Percentiles rank a stretch among this genome's conserved stretches.
These are phyloP conservation scores for Pseudotriccus pelzelni DNA, from an alignment of 2,797 vertebrate genomes.

Conservation along the genomic window DNA sequence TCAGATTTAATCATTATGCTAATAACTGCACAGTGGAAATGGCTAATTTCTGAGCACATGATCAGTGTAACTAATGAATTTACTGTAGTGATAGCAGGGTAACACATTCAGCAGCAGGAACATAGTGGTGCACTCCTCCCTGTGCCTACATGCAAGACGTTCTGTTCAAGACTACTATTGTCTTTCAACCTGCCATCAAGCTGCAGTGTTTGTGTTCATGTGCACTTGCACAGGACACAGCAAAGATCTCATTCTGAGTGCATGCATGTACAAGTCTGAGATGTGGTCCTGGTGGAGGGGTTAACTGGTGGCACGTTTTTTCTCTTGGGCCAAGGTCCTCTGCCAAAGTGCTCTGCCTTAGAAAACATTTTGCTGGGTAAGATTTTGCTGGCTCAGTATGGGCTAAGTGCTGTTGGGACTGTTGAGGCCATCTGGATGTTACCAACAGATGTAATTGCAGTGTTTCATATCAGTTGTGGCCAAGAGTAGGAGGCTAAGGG, in stretches of 20 bases:
- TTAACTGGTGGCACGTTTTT: neutral
- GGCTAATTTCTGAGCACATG: neutral
- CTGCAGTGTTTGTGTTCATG: neutral
- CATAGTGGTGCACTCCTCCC: neutral
- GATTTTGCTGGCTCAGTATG: neutral
- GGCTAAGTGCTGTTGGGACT: neutral
- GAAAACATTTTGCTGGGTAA: neutral
- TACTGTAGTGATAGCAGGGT: neutral
- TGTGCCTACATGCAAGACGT: neutral
- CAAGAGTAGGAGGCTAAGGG: neutral
- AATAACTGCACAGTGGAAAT: neutral
- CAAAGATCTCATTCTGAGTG: neutral
- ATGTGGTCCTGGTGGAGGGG: neutral
- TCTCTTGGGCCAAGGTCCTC: neutral
- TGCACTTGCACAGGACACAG: accelerated
- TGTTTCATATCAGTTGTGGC: neutral
- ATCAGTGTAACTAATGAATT: neutral
- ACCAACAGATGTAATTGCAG: neutral
- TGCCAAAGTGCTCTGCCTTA: neutral
- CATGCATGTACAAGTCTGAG: neutral
- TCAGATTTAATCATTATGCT: conserved; percentile 10
- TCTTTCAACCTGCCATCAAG: neutral
- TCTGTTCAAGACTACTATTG: neutral
- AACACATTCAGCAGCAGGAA: neutral
- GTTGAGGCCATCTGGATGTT: neutral